A percentile compares a stretch with the other conserved stretches of the same genome.
Evolutionary conservation across 2,888 invertebrate genomes (phyloP).

Genomic region (Callimorpha dominula): DNA sequence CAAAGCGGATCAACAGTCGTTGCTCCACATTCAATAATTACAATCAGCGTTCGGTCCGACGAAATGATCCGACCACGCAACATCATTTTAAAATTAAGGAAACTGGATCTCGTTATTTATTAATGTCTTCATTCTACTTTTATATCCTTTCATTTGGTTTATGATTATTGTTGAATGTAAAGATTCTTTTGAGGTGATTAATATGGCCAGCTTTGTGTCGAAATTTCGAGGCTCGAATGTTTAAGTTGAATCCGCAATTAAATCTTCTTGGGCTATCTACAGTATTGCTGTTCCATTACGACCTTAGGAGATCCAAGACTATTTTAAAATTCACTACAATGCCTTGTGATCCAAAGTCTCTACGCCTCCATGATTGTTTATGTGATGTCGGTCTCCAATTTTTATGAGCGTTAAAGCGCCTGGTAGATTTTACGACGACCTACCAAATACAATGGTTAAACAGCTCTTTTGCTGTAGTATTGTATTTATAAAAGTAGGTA

Average conservation of each 20-base stretch:
- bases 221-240: not conserved
- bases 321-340: too few relatives aligned
- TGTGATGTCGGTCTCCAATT: too few relatives aligned
- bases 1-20: slow-evolving; percentile 35
- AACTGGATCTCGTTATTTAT: slow-evolving; percentile 18
- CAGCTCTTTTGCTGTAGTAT: too few relatives aligned
- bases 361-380: too few relatives aligned
- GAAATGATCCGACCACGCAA: slow-evolving; percentile 10
- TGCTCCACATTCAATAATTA: slow-evolving; percentile 51
- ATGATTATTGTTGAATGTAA: slow-evolving; percentile 1
- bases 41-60: slow-evolving; percentile 17
- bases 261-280: too few relatives aligned
- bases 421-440: too few relatives aligned
- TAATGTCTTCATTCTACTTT: slow-evolving; percentile 11
- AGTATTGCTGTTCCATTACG: too few relatives aligned
- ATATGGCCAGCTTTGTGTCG: not conserved
- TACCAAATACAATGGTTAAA: too few relatives aligned
- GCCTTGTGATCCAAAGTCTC: too few relatives aligned
- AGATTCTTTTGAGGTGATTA: slow-evolving; percentile 9
- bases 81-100: slow-evolving; percentile 6
- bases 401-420: too few relatives aligned
- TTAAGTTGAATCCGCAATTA: not conserved
- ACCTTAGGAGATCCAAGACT: too few relatives aligned
- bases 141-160: slow-evolving; percentile 17
- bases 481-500: too few relatives aligned